Conservation (phyloP, 2,113 vertebrate species). For the Campylomormyrus tamandua region DNA sequence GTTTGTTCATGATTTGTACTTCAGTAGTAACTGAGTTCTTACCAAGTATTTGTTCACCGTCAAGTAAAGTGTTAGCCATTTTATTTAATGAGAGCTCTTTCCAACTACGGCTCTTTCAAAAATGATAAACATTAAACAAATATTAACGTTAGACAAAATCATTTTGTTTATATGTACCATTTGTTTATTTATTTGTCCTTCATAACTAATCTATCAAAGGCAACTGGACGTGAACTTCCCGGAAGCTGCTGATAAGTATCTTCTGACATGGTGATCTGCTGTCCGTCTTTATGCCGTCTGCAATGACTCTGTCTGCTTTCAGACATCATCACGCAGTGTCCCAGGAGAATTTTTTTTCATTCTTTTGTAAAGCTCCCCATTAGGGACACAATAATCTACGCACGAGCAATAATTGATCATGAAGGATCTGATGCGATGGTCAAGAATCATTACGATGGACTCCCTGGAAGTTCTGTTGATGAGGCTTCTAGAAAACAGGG, state of each 20-base stretch:
- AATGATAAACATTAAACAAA: not conserved
- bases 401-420: not conserved
- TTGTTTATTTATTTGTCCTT: constrained; percentile 1
- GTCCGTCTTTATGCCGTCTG: not conserved
- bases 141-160: not conserved
- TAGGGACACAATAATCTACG: not conserved
- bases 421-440: not conserved
- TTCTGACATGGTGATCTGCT: not conserved
- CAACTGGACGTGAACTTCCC: constrained; percentile 27
- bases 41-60: not conserved
- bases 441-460: not conserved
- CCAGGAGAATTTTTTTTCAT: not conserved
- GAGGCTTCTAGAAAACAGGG: not conserved
- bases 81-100: not conserved
- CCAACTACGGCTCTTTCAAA: not conserved
- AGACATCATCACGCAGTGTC: constrained; percentile 40
- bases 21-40: too few relatives aligned
- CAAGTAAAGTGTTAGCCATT: not conserved
- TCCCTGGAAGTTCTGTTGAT: not conserved
- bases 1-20: too few relatives aligned
- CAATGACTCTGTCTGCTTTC: constrained; percentile 26
- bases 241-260: constrained; percentile 38
- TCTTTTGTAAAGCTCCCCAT: not conserved
- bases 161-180: constrained; percentile 1
- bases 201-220: not conserved